Base-by-base conservation (phyloP, 2,113 vertebrate genomes). In the Ailurus styani region DNA sequence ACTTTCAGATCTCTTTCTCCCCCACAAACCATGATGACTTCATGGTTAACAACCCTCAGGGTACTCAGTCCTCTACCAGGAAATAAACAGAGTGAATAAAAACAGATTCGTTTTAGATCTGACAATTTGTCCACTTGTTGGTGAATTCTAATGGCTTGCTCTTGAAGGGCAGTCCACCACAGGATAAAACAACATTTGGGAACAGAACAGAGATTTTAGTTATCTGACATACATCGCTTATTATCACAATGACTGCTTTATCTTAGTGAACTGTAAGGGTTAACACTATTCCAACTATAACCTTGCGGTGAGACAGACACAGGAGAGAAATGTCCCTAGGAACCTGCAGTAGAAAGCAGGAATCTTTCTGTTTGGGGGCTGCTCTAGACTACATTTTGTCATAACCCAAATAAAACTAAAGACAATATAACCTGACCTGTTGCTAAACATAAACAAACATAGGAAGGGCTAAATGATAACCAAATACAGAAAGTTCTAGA, bases 81-180 rank as follows among this genome's bases (percentile, higher is more conserved):
- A 92, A 90, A 31, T 70, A 88, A 93, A 81, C 13, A 64, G 10
- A 75, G n/a, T 55, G 81, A 97, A 64, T 78, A 64, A 93, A 85
- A 94, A 90, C 60, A 77, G 40, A 50, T 60, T 75, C 27, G 15
- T 47, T 75, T 88, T 75, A 50, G 6, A 89, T 7, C 31, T 83
- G 42, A 87, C 31, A 62, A 93, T 89, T 50, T 34, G 31, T 70
- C 45, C 25, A 86, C 6, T 70, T 87, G 47, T 55, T 87, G 81
- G 50, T 55, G 13, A 31, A 34, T 55, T 29, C 42, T 54, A 93
- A 68, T 34, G 27, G 29, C 83, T 90, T 97, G 31, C 20, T 96
- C 77, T 88, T 54, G 15, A 90, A 96, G 31, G 21, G 66, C 31
- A 87, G 29, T 50, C 57, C 75, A 87, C 54, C 68, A 73, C 15